phyloP scores from a whole-genome alignment of 2,797 vertebrate genomes.

The Chaenodraco wilsoni region DNA sequence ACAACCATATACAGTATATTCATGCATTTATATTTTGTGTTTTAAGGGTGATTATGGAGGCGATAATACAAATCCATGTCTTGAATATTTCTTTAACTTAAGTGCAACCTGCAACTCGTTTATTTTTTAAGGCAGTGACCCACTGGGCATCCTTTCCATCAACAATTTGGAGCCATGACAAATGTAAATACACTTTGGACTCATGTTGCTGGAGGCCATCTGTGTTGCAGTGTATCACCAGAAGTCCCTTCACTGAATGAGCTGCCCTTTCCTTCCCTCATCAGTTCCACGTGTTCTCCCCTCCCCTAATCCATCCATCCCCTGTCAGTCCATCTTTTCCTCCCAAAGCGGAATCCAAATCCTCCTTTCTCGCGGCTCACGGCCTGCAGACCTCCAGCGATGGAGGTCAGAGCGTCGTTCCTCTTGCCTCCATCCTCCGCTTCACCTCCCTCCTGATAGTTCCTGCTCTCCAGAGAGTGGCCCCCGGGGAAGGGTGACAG shows the following conservation, averaged over 20 bases:
- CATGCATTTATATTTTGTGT: not conserved
- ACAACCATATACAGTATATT: no score
- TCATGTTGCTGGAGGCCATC: no score
- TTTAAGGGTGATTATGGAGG: not conserved
- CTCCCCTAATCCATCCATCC: constrained; percentile 14
- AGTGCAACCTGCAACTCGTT: not conserved
- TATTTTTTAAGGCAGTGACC: not conserved
- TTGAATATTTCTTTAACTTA: not conserved
- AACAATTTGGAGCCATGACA: not conserved
- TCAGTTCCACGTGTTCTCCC: constrained; percentile 15
- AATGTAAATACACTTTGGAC: not conserved
- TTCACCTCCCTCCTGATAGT: constrained; percentile 61
- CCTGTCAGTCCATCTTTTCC: constrained; percentile 63
- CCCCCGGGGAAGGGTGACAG: constrained; percentile 42
- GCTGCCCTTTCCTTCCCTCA: not conserved
- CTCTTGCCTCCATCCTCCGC: constrained; percentile 62
- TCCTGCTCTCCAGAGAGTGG: constrained; percentile 48
- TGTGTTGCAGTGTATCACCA: constrained; percentile 1
- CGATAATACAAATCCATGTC: not conserved
- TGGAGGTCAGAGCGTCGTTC: constrained; percentile 68
- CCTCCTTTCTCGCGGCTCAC: constrained; percentile 84
- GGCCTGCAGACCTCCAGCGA: constrained; percentile 79
- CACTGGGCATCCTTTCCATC: constrained; percentile 10
- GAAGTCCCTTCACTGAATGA: not conserved
- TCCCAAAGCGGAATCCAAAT: constrained; percentile 84